These are phyloP conservation scores for Scaptomyza cyrtandrae DNA, from an alignment of 2,888 invertebrate species.

Conservation along the genomic window DNA sequence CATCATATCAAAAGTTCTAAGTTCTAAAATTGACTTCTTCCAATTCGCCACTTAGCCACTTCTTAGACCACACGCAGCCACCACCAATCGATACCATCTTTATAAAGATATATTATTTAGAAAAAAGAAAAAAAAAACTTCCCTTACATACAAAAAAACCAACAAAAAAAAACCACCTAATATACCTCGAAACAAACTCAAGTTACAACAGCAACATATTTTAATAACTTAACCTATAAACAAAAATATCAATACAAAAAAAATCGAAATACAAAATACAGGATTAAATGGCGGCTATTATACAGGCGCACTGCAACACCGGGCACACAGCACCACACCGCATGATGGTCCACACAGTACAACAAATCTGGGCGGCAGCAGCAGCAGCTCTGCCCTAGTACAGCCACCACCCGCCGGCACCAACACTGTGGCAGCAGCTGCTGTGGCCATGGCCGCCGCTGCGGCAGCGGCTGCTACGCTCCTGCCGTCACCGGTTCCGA, in stretches of 20 bases:
- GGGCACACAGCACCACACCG: slow-evolving; percentile 94
- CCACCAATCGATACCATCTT: slow-evolving; percentile 11
- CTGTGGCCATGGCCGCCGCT: slow-evolving; percentile 64
- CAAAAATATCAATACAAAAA: slow-evolving; percentile 40
- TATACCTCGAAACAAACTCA: slow-evolving; percentile 3
- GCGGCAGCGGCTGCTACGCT: slow-evolving; percentile 61
- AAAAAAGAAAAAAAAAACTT: slow-evolving; percentile 4
- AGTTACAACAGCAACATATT: slow-evolving; percentile 46
- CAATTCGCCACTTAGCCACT: slow-evolving; percentile 53
- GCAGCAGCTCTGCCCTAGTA: slow-evolving; percentile 70
- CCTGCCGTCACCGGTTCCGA: slow-evolving; percentile 51
- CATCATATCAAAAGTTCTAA: slow-evolving; percentile 51
- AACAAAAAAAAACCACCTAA: neutral
- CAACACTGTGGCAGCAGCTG: slow-evolving; percentile 58
- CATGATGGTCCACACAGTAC: slow-evolving; percentile 86
- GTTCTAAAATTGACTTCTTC: slow-evolving; percentile 11
- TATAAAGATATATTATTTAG: no score
- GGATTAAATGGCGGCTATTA: slow-evolving; percentile 90
- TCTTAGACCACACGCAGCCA: slow-evolving; percentile 57
- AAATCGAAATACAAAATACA: slow-evolving; percentile 84
- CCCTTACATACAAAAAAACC: slow-evolving; percentile 28
- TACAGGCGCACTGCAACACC: slow-evolving; percentile 90
- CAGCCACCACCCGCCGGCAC: slow-evolving; percentile 57
- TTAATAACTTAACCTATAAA: slow-evolving; percentile 53
- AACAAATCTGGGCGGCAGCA: slow-evolving; percentile 73